Base-by-base conservation (phyloP, 37 sponge, comb jelly and placozoan species). In the Dysidea cf. avara region DNA sequence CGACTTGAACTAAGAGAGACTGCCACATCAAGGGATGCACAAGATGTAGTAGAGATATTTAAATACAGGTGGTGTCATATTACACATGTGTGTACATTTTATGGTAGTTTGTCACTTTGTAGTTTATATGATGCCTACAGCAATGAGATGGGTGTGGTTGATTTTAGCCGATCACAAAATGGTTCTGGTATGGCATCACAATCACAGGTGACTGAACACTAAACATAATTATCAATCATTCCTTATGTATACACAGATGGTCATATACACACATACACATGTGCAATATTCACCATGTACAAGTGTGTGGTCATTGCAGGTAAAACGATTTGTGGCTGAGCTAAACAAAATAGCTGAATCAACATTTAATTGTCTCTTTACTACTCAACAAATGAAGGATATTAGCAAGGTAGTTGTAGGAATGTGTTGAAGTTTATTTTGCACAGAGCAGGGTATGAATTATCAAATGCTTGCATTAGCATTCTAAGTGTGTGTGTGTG, bases 1-100 rank as follows among this genome's bases (percentile, higher is more conserved):
- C 64, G 96, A 24, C 28, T 88, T 21, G 92, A 92, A 21, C 72
- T 95, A 47, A 77, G 92, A 48, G 92, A 87, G 33, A 71, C 63
- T 29, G 99, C 92, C 29, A 83, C 81, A 18, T 83, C 63, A 11
- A 76, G 82, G 18, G 95, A 97, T 75, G 99, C 99, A 25, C 64
- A 68, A 22, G 92, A 97, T 56, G 92, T 97, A 20, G 83, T 97
- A 34, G 92, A 94, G 73, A 83, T 97, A 30, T 81, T 95, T 86
- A 95, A 95, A 46, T 85, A 72, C 70, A 89, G 86, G 86, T 80
- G 24, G 6, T 6, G 7, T 0, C 30, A 30, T 5, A 55, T 7
- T 3, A 4, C 7, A 26, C 7, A 4, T 26, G 5, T 26, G 22
- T 55, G 22, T 55, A 7, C 6, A 26, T 26, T 6, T 4, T 7